These are phyloP conservation scores for Tenthredo distinguenda DNA, from an alignment of 2,888 invertebrate genomes.

Conservation along the genomic window DNA sequence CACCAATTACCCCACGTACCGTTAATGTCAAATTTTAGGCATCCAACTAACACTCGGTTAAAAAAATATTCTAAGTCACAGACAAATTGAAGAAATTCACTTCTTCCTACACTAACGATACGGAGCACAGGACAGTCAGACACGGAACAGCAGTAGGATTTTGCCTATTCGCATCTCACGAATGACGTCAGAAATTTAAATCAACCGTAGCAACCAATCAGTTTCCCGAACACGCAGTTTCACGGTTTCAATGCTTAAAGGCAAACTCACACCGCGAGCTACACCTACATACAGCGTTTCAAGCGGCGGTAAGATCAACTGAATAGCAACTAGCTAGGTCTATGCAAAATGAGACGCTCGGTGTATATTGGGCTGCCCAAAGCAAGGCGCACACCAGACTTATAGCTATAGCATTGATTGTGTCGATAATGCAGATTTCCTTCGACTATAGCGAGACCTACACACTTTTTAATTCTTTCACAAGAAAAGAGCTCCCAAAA, in stretches of 20 bases:
- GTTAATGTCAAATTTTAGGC: conserved; percentile 37
- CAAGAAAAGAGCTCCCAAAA: background rate
- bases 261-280: background rate
- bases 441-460: too few species aligned
- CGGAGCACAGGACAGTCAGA: conserved; percentile 56
- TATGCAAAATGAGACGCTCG: background rate
- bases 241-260: background rate
- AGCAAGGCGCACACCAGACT: background rate
- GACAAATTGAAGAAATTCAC: conserved; percentile 53
- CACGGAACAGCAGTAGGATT: conserved; percentile 55
- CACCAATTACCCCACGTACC: background rate
- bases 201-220: conserved; percentile 51
- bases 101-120: conserved; percentile 54
- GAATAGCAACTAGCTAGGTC: background rate
- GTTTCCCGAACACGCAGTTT: conserved; percentile 39
- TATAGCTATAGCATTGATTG: background rate
- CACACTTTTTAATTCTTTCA: too few species aligned
- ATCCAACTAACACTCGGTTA: conserved; percentile 28
- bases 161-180: conserved; percentile 55
- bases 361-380: background rate
- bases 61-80: conserved; percentile 50
- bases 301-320: background rate
- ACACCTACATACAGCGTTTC: background rate
- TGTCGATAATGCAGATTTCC: background rate
- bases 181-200: conserved; percentile 58